Evolutionary conservation across 2,888 invertebrate species (phyloP).

Genomic region (Laothoe populi): DNA sequence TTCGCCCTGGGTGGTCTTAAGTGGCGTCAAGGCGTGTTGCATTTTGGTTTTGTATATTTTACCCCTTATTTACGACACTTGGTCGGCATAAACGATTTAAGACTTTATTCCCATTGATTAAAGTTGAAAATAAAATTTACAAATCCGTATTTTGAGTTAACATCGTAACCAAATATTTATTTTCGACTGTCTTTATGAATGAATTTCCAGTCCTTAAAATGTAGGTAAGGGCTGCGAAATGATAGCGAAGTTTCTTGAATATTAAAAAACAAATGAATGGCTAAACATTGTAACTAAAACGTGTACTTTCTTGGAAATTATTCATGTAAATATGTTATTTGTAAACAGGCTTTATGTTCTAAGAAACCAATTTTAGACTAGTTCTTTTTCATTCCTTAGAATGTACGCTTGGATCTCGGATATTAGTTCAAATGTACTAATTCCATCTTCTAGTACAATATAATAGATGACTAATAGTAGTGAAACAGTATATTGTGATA

Average conservation of each 20-base stretch:
- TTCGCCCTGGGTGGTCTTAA: conserved; percentile 76
- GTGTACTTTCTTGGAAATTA: not conserved
- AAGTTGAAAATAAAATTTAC: conserved; percentile 33
- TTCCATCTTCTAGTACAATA: too few species aligned
- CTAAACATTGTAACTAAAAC: not conserved
- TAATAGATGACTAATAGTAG: too few species aligned
- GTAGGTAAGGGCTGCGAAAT: conserved; percentile 45
- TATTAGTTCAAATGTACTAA: too few species aligned
- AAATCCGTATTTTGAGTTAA: conserved; percentile 45
- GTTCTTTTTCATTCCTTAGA: too few species aligned
- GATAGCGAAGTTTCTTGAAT: conserved; percentile 33
- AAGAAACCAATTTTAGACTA: too few species aligned
- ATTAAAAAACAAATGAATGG: conserved; percentile 30
- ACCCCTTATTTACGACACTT: conserved; percentile 52
- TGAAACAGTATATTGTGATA: too few species aligned
- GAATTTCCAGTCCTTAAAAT: conserved; percentile 68
- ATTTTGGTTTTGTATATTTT: conserved; percentile 66
- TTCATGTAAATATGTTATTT: not conserved
- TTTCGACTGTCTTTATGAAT: conserved; percentile 77
- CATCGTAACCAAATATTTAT: conserved; percentile 73
- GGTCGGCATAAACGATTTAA: conserved; percentile 25
- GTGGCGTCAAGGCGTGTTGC: conserved; percentile 77
- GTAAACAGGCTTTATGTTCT: not conserved
- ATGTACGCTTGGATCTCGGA: too few species aligned
- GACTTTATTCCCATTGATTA: conserved; percentile 15